Conservation (phyloP, 2,888 invertebrate species). For the Meliscaeva auricollis region DNA sequence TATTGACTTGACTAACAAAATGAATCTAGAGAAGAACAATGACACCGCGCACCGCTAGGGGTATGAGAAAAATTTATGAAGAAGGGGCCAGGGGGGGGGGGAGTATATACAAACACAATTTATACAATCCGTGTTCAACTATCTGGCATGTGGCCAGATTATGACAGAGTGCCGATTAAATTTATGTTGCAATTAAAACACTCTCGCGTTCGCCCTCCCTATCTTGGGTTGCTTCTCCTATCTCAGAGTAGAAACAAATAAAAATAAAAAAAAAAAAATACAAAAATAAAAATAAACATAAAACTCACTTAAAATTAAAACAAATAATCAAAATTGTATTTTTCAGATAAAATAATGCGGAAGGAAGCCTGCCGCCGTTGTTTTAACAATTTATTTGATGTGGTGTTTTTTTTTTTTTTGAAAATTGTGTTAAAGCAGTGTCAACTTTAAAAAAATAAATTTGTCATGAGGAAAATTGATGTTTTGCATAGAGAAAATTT, state of each 20-base stretch:
- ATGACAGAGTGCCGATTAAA: constrained; percentile 65
- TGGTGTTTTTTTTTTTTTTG: constrained; percentile 2
- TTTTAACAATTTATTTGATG: constrained; percentile 26
- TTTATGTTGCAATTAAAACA: constrained; percentile 42
- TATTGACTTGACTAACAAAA: constrained; percentile 44
- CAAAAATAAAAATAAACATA: constrained; percentile 6
- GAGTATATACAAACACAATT: constrained; percentile 13
- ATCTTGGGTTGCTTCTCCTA: background rate
- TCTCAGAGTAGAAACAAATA: background rate
- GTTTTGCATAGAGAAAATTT: background rate
- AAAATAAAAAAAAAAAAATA: constrained; percentile 6
- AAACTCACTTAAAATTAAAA: constrained; percentile 40
- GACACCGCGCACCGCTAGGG: background rate
- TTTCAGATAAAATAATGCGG: constrained; percentile 35
- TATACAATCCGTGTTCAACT: constrained; percentile 26
- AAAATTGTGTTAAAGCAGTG: constrained; percentile 22
- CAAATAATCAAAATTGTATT: constrained; percentile 41
- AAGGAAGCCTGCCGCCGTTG: constrained; percentile 13
- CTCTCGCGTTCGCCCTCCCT: constrained; percentile 3
- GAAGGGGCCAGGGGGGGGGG: background rate
- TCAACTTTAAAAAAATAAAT: constrained; percentile 3
- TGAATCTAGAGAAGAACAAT: constrained; percentile 6
- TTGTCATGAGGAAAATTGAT: constrained; percentile 13
- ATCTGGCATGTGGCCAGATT: constrained; percentile 67
- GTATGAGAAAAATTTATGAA: background rate